Percentiles rank a stretch among this genome's conserved stretches.
Conservation (phyloP, 1,140 invertebrate species). For the Latrodectus geometricus region DNA sequence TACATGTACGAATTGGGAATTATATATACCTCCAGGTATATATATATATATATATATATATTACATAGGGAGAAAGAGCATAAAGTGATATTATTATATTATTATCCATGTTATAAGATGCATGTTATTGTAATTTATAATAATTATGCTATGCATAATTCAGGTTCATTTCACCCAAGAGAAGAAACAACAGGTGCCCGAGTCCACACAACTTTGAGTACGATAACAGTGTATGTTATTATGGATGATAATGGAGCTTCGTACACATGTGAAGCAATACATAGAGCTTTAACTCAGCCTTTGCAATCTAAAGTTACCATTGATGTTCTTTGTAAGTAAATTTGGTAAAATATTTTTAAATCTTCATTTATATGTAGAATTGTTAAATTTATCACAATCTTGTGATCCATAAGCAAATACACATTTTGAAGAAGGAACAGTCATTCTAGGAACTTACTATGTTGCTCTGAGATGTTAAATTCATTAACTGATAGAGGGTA, state of each 20-base stretch:
- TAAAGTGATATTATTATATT: too few species aligned
- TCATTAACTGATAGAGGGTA: too few species aligned
- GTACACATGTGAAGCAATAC: slow-evolving; percentile 90
- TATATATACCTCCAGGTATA: too few species aligned
- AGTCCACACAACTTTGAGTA: slow-evolving; percentile 66
- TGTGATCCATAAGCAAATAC: neutral
- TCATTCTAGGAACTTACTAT: too few species aligned
- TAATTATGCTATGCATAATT: slow-evolving; percentile 31
- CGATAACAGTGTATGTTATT: slow-evolving; percentile 80
- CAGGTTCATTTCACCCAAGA: slow-evolving; percentile 65
- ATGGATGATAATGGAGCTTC: slow-evolving; percentile 88
- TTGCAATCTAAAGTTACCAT: slow-evolving; percentile 85
- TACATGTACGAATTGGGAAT: too few species aligned
- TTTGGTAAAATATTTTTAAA: neutral
- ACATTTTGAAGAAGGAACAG: neutral
- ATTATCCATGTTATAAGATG: too few species aligned
- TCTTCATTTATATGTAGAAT: neutral
- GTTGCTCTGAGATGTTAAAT: too few species aligned
- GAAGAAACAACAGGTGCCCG: slow-evolving; percentile 66
- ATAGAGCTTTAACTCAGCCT: slow-evolving; percentile 81
- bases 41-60: too few species aligned
- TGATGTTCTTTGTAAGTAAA: slow-evolving; percentile 89
- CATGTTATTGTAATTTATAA: neutral
- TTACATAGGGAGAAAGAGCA: too few species aligned
- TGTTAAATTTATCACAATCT: neutral